Base-by-base conservation (phyloP, 2,888 invertebrate genomes). In the Trachelus stipa region DNA sequence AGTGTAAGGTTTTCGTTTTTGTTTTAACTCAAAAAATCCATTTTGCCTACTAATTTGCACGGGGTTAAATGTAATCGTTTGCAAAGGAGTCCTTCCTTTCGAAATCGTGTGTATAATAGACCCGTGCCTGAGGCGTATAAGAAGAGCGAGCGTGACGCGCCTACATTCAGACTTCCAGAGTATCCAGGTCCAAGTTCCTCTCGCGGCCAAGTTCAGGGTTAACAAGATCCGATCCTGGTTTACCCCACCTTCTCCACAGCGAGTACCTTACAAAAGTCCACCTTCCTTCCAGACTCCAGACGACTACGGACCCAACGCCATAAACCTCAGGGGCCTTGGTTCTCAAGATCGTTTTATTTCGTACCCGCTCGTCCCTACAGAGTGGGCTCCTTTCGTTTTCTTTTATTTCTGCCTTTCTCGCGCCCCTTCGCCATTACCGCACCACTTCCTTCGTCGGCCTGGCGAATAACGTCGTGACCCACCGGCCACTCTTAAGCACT, bases 181-280 rank as follows among this genome's bases (percentile, higher is more conserved):
- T 74, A 79, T 9, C 23, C 23, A 40, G 40, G 40, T 40, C 56
- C 56, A 23, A 75, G 74, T 76, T 76, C 35, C 69, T 34, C 77
- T 80, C 75, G 76, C 80, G 84, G 82, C 77, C 85, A 86, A 85
- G 85, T 86, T 86, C 85, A 86, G 83, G 85, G 85, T 80, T 85
- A 86, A 86, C 85, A 79, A 84, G 85, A 84, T 81, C 79, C 79
- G 76, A 81, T 81, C 79, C 77, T 79, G 79, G 77, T 76, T 75
- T 73, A 69, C 69, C 77, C 80, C 68, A 56, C 56, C 56, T 56
- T 56, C 23, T 23, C 9, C 56, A 23, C 56, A 56, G 56, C 56
- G 23, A 56, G 23, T 56, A 56, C 56, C 56, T 56, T 56, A 56
- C 56, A 56, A 56, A 56, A 56, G 23, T 56, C 23, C 56, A 56